Base-by-base conservation (phyloP, 2,888 invertebrate genomes). In the Epistrophella euchroma region DNA sequence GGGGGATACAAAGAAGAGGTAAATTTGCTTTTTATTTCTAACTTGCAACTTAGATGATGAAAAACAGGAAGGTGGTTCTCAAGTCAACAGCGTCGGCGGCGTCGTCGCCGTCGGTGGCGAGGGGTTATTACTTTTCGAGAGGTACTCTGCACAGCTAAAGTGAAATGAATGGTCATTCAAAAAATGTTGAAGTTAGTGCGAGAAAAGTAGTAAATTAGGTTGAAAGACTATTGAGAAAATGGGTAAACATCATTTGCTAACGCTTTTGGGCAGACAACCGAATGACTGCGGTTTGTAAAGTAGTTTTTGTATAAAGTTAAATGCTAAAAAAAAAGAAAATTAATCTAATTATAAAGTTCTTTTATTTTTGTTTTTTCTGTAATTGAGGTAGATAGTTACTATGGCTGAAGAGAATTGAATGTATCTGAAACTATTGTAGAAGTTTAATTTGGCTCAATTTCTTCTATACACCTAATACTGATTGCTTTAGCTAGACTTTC, bases 121-220 rank as follows among this genome's bases (percentile, higher is more conserved):
- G 83, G 80, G 84, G 79, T 84, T 84, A 84, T 84, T 84, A 84
- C 84, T 79, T 84, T 84, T 80, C 35, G 66, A 84, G 80, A 80
- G 84, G 71, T 66, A 43, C 80, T 79, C 45, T 50, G 64, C 45
- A 75, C 80, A 80, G 75, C 84, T 72, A 66, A 37, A 80, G 84
- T 84, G 75, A 84, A 84, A 84, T 84, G 84, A 84, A 84, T 84
- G 80, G 80, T 75, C 79, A 75, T 84, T 84, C 80, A 84, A 68
- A 80, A 80, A 79, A 58, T 60, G 80, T 68, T 84, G 80, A 84
- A 84, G 84, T 84, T 84, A 84, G 84, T 84, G 68, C 68, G 84
- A 71, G 80, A 75, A 84, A 84, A 80, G 84, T 84, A 84, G 71
- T 84, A 84, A 84, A 84, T 80, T 80, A 84, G 80, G 80, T 84